Evolutionary conservation across 1,140 invertebrate species (phyloP).

Genomic region (Plodia interpunctella): DNA sequence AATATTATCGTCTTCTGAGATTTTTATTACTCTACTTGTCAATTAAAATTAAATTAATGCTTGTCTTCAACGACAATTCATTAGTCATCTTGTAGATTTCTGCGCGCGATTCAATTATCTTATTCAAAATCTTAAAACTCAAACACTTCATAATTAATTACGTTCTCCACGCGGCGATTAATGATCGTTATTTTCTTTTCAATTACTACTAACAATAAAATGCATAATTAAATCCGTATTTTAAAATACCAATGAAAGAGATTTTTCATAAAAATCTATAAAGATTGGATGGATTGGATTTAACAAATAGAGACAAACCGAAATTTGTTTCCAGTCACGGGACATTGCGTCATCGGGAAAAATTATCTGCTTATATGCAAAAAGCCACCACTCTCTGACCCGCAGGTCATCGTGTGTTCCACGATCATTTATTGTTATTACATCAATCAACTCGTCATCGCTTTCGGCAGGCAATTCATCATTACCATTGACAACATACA

Average conservation of each 20-base stretch:
- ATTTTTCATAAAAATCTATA: no score
- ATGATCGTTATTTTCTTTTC: no score
- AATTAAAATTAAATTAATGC: neutral
- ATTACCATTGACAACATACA: neutral
- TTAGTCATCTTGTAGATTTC: neutral
- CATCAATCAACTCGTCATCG: neutral
- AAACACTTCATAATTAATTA: no score
- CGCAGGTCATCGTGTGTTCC: neutral
- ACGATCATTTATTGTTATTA: neutral
- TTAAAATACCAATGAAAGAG: no score
- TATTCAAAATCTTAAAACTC: neutral
- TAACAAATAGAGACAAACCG: neutral
- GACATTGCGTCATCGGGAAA: neutral
- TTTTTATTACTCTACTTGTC: neutral
- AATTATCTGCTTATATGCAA: slow-evolving; percentile 11
- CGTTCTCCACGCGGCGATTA: no score
- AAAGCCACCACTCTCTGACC: slow-evolving; percentile 5
- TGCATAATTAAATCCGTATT: no score
- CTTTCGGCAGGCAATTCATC: neutral
- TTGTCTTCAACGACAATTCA: neutral
- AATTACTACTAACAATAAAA: no score
- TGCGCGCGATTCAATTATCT: neutral
- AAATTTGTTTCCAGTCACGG: neutral
- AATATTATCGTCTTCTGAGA: neutral
- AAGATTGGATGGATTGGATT: no score